Evolutionary conservation across 2,888 invertebrate species (phyloP), one percentile per base, ranked within the genome.

Genomic region (Acrocyrtus sp.): DNA sequence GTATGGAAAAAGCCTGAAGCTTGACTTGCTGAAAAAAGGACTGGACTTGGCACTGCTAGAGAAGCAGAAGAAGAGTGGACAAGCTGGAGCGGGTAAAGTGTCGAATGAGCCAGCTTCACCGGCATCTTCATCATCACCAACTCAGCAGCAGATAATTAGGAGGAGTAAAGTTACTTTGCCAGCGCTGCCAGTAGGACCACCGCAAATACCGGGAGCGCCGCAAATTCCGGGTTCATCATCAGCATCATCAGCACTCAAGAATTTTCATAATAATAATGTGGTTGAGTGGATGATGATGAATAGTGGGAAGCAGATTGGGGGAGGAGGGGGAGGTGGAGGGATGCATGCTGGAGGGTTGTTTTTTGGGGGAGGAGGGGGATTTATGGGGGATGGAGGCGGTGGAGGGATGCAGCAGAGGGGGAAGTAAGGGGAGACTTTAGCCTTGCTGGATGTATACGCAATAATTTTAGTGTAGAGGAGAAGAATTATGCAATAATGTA

Each of bases 1-100:
- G 84, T 95, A 95, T 84, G 95, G 95, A n/a, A 95, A 95, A 85
- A 94, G 94, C 83, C 87, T 95, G 72, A 95, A 94, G 83, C 86
- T 95, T 75, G 95, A 95, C 83, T 93, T 94, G 84, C 87, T 95
- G 74, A 87, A 94, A 82, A 94, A 93, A 85, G 94, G 94, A 5
- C 53, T 80, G 39, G 80, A 80, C 57, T 34, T 77, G 68, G 80
- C 80, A 17, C 43, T 80, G 61, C 77, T 78, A 53, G 77, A 78
- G 43, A 80, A 76, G 56, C 53, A 66, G 15, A 56, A 60, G 51
- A 8, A 24, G 4, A n/a, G n/a, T 6, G n/a, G 8, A 24, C 6
- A 8, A 10, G n/a, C 15, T 6, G 6, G 19, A 47, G 12, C 39
- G 47, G n/a, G n/a, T 47, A 17, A 17, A 47, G 5, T 12, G n/a